Conservation (phyloP, 2,797 vertebrate genomes). For the Anguilla pacifica region DNA sequence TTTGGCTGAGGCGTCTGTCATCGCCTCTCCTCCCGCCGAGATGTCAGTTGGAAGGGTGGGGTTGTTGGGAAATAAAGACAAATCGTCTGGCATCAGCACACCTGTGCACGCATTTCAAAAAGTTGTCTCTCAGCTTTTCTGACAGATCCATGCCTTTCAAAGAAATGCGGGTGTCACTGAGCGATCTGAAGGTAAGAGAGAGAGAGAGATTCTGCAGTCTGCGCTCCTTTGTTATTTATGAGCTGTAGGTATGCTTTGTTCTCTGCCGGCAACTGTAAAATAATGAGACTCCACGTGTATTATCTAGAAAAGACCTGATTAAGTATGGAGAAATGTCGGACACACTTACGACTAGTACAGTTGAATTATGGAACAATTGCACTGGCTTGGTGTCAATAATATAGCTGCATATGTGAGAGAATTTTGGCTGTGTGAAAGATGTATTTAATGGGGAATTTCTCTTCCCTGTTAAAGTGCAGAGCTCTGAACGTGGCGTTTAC, state of each 20-base stretch:
- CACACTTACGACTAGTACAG: slow-evolving; percentile 10
- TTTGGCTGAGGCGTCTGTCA: slow-evolving; percentile 10
- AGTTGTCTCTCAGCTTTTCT: not conserved
- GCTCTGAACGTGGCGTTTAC: not conserved
- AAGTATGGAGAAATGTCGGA: slow-evolving; percentile 18
- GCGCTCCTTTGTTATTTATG: slow-evolving; percentile 20
- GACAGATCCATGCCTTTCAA: slow-evolving; percentile 9
- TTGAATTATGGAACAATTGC: not conserved
- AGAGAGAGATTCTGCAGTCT: not conserved
- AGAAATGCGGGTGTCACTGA: not conserved
- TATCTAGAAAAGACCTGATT: slow-evolving; percentile 4
- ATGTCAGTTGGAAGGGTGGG: not conserved
- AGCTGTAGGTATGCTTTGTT: slow-evolving; percentile 20
- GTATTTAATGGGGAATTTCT: slow-evolving; percentile 3
- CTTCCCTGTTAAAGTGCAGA: not conserved
- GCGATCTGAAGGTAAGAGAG: slow-evolving; percentile 4
- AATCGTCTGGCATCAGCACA: slow-evolving; percentile 4
- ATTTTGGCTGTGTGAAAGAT: not conserved
- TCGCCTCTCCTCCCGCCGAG: not conserved
- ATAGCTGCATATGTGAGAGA: not conserved
- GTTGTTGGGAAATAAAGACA: slow-evolving; percentile 12
- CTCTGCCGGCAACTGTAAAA: slow-evolving; percentile 1
- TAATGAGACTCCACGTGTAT: not conserved
- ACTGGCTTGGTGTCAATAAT: not conserved
- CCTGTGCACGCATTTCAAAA: slow-evolving; percentile 1